These are phyloP conservation scores for Eupithecia subumbrata DNA, from an alignment of 2,888 invertebrate genomes.

Conservation along the genomic window DNA sequence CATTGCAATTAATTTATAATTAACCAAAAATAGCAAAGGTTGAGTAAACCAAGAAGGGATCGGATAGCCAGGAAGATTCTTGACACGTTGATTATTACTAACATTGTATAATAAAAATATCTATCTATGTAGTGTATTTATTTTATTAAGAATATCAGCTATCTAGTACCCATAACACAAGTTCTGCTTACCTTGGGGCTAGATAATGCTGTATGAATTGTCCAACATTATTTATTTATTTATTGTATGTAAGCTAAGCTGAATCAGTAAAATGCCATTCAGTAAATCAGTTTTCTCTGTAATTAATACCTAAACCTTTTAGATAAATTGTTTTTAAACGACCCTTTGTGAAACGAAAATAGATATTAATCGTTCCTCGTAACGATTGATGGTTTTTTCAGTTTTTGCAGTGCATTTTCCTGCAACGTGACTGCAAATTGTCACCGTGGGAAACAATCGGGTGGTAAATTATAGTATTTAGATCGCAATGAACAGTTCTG, in stretches of 20 bases:
- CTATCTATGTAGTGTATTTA: too few species aligned
- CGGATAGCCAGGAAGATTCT: background rate
- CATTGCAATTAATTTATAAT: background rate
- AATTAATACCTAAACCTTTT: conserved; percentile 20
- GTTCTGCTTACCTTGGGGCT: too few species aligned
- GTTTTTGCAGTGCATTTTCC: conserved; percentile 27
- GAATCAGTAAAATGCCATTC: background rate
- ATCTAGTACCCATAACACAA: too few species aligned
- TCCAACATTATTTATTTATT: too few species aligned
- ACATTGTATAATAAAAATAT: too few species aligned
- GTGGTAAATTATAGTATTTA: conserved; percentile 21
- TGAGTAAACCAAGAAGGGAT: background rate
- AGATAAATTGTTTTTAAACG: conserved; percentile 25
- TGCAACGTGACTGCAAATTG: conserved; percentile 28
- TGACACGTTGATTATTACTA: background rate
- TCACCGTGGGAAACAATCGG: conserved; percentile 30
- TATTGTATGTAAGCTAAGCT: background rate
- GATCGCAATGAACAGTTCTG: conserved; percentile 14
- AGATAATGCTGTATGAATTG: too few species aligned
- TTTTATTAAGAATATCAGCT: too few species aligned
- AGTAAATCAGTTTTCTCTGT: conserved; percentile 18
- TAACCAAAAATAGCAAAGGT: background rate
- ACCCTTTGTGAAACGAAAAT: conserved; percentile 31
- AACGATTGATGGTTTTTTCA: conserved; percentile 22
- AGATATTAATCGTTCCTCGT: conserved; percentile 30